phyloP scores from a whole-genome alignment of 2,113 vertebrate species.

The Chinchilla lanigera region DNA sequence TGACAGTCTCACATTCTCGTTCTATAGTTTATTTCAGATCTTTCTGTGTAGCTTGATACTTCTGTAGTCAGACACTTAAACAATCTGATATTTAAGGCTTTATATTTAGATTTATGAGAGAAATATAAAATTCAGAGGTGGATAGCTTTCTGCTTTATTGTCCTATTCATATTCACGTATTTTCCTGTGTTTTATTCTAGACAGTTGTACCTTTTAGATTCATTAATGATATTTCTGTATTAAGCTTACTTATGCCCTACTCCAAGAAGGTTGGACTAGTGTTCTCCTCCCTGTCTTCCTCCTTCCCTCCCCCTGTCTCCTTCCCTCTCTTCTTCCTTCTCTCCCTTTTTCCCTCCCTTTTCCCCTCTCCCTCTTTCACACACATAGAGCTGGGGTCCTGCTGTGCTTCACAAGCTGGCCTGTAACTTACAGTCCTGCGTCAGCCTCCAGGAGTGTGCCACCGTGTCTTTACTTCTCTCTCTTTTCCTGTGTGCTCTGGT shows the following conservation, averaged over 20 bases:
- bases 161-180: background rate
- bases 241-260: background rate
- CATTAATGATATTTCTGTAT: background rate
- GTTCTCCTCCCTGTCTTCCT: background rate
- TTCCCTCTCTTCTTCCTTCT: background rate
- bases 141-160: background rate
- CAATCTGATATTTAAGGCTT: background rate
- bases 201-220: background rate
- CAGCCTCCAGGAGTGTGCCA: background rate
- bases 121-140: background rate
- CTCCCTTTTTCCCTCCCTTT: background rate
- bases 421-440: background rate
- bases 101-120: slow-evolving; percentile 3
- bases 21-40: background rate
- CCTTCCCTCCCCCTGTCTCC: background rate
- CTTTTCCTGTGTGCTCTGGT: background rate
- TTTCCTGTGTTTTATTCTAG: slow-evolving; percentile 20
- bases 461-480: background rate
- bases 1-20: background rate
- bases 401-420: background rate
- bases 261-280: background rate
- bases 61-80: background rate
- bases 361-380: background rate
- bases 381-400: background rate
- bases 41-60: background rate